Conservation (phyloP, 1,140 invertebrate genomes). For the Tetramorium alpestre region DNA sequence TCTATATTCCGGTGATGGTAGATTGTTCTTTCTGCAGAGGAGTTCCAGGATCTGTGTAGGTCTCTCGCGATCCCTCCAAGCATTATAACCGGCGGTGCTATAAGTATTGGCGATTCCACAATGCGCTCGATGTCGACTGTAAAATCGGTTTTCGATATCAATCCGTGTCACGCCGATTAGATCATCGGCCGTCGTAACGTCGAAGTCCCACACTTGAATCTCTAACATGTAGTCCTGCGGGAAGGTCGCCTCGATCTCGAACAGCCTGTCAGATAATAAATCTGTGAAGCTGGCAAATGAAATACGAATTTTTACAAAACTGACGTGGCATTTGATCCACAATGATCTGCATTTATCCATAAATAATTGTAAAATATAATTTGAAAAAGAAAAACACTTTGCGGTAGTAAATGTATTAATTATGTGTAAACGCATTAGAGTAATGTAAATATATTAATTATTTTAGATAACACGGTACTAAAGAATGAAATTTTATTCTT, state of each 20-base stretch:
- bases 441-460: not conserved
- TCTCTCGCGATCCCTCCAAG: slow-evolving; percentile 92
- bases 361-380: too few species aligned
- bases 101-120: slow-evolving; percentile 92
- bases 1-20: slow-evolving; percentile 85
- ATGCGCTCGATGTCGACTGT: slow-evolving; percentile 91
- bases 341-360: too few species aligned
- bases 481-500: slow-evolving; percentile 3
- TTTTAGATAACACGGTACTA: not conserved
- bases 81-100: slow-evolving; percentile 89
- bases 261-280: slow-evolving; percentile 86
- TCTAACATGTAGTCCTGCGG: slow-evolving; percentile 91
- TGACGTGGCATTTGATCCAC: too few species aligned
- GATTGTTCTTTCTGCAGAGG: slow-evolving; percentile 89
- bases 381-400: too few species aligned
- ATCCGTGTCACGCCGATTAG: slow-evolving; percentile 94
- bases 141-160: slow-evolving; percentile 95
- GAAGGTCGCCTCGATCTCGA: slow-evolving; percentile 91
- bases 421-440: not conserved
- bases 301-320: too few species aligned
- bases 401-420: too few species aligned
- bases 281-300: too few species aligned
- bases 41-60: slow-evolving; percentile 91
- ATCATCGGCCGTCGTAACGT: slow-evolving; percentile 90
- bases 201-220: slow-evolving; percentile 92